Base-by-base conservation (phyloP, 2,888 invertebrate genomes). In the Hecatera dysodea region DNA sequence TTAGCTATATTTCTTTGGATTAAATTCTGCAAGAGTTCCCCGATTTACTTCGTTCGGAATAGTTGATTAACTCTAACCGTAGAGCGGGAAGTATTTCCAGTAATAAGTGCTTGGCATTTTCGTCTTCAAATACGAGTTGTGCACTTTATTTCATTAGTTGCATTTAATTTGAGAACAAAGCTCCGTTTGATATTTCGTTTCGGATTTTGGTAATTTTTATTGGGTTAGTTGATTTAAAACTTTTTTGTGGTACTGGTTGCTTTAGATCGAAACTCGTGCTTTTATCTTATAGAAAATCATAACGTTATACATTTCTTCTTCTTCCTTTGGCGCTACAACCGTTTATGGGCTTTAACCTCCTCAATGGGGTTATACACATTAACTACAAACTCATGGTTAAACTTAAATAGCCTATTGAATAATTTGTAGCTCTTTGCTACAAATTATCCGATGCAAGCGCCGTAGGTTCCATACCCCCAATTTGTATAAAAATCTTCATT, bases 1-100 rank as follows among this genome's bases (percentile, higher is more conserved):
- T 72, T 67, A 78, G 74, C 78, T 55, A 82, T 80, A 77, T 80
- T 84, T 82, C 72, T 80, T 77, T 61, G 75, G 62, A 83, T 83
- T 80, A 82, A 84, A 80, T 80, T 83, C 78, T 65, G 57, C 64
- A 42, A 65, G 65, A 76, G 72, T 71, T 71, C 24, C 70, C 61
- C 81, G 79, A 79, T 78, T 78, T 72, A 75, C 71, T 64, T 67
- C 65, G 55, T 75, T 75, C 55, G 29, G 67, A 72, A 82, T 80
- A 77, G 80, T 80, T 82, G 81, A 82, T 82, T 82, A 82, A 76
- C 71, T 80, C 70, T 72, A 61, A 75, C 57, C 46, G 70, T 73
- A 69, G 61, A 74, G 59, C 70, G 59, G 56, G 63, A 70, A 74
- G 71, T 76, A 82, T 66, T 80, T 63, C 50, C 55, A 63, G 77